Evolutionary conservation across 1,140 invertebrate species (phyloP), one percentile per base, ranked within the genome.

Genomic region (Leguminivora glycinivorella): DNA sequence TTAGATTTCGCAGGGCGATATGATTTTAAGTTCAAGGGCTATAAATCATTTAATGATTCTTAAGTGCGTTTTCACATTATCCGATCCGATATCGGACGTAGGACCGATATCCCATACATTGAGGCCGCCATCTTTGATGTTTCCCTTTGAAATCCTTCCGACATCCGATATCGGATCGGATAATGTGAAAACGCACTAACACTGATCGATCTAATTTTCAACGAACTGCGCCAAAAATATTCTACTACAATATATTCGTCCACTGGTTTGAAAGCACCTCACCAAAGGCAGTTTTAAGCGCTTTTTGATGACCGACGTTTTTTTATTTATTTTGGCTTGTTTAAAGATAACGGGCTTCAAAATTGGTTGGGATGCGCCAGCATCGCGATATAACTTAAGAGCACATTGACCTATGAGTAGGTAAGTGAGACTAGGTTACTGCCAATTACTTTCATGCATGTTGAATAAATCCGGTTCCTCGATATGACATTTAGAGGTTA

Each of bases 371-470:
- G 58, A 63, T 63, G 29, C 17, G 17, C 26, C 26, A 29, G 25
- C 25, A 31, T 12, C 17, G 6, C 56, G 56, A 58, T 58, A 17
- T 63, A 63, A 63, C 58, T 63, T 63, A 63, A 63, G 58, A 63
- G 58, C 58, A 63, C 58, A 63, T 63, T 63, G 58, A 63, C 58
- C 58, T 63, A 38, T 1, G 34, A 38, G 34, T 38, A 63, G 17
- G 24, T 63, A 63, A 29, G 24, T 63, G 58, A 63, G 58, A 63
- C 58, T 63, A 63, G 58, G 58, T 63, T 63, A 63, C 25, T 31
- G 58, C 26, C 26, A 63, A 63, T 63, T 63, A 63, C 58, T 63
- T 63, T 60, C 25, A 40, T 67, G 47, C 47, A 22, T 52, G 47
- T 22, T 10, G 29, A 29, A 29, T 26, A 63, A 24, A 9, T 29